Conservation (phyloP, 1,140 invertebrate species). For the Gryon sp. region DNA sequence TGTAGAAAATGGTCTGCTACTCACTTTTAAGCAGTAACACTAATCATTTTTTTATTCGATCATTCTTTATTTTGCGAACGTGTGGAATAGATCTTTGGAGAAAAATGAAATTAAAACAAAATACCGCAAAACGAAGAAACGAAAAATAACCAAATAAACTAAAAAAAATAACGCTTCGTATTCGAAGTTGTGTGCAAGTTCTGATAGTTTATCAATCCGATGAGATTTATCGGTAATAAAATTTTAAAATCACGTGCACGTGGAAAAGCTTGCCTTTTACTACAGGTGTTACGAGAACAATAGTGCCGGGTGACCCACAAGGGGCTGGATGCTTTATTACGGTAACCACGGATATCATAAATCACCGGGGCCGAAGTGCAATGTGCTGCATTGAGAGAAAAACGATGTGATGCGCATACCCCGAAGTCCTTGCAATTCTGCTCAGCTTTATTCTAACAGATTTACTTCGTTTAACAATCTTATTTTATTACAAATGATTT, state of each 20-base stretch:
- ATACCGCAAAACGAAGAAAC: conserved; percentile 4
- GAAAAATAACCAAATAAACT: neutral
- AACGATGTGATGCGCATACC: conserved; percentile 65
- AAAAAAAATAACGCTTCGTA: conserved; percentile 13
- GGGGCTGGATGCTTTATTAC: conserved; percentile 70
- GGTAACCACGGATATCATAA: conserved; percentile 68
- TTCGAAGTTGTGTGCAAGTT: conserved; percentile 12
- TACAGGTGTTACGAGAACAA: conserved; percentile 67
- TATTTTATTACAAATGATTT: no score
- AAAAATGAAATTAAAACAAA: conserved; percentile 28
- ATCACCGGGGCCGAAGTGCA: conserved; percentile 66
- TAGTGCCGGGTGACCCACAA: conserved; percentile 66
- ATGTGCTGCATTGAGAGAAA: conserved; percentile 65
- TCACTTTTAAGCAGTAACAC: no score
- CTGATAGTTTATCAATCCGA: conserved; percentile 60
- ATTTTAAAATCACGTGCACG: conserved; percentile 63
- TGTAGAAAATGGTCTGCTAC: no score
- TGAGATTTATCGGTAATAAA: conserved; percentile 66
- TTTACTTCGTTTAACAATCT: no score
- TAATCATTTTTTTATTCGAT: no score
- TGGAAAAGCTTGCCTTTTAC: conserved; percentile 61
- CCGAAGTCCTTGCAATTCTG: conserved; percentile 44
- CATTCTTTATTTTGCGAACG: conserved; percentile 5
- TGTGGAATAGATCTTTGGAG: neutral
- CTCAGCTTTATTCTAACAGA: neutral